Conservation (phyloP, 1,140 invertebrate species). For the Drusus annulatus region DNA sequence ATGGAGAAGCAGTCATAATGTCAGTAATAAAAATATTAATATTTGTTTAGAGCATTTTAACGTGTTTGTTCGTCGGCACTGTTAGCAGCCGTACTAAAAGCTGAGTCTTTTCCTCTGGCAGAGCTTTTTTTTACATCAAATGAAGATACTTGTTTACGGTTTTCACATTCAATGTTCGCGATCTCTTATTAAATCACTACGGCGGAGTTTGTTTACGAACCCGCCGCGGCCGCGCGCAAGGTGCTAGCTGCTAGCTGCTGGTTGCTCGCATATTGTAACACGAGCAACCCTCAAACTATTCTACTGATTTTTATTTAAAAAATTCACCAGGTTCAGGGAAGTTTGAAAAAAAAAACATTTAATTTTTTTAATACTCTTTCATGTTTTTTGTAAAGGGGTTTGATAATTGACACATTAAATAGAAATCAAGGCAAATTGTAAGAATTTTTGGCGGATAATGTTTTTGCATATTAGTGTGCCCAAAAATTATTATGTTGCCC, state of each 20-base stretch:
- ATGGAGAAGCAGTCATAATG: too few relatives aligned
- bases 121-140: slow-evolving; percentile 28
- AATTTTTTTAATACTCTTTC: too few relatives aligned
- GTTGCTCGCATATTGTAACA: neutral
- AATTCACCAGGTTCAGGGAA: too few relatives aligned
- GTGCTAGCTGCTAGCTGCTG: too few relatives aligned
- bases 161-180: slow-evolving; percentile 10
- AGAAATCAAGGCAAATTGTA: too few relatives aligned
- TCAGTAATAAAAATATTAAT: slow-evolving; percentile 7
- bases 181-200: slow-evolving; percentile 4
- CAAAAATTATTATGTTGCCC: too few relatives aligned
- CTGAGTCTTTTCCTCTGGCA: slow-evolving; percentile 20
- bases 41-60: slow-evolving; percentile 8
- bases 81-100: neutral
- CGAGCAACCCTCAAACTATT: slow-evolving; percentile 18
- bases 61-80: neutral
- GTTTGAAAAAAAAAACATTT: too few relatives aligned
- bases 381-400: too few relatives aligned
- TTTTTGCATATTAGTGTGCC: too few relatives aligned
- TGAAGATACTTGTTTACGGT: slow-evolving; percentile 35
- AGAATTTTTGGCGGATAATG: too few relatives aligned
- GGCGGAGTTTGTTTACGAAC: neutral
- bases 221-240: slow-evolving; percentile 4
- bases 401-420: too few relatives aligned
- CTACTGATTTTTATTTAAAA: too few relatives aligned